Evolutionary conservation across 2,797 vertebrate genomes (phyloP), one percentile per base, ranked within the genome.

Genomic region (Lepus townsendii): DNA sequence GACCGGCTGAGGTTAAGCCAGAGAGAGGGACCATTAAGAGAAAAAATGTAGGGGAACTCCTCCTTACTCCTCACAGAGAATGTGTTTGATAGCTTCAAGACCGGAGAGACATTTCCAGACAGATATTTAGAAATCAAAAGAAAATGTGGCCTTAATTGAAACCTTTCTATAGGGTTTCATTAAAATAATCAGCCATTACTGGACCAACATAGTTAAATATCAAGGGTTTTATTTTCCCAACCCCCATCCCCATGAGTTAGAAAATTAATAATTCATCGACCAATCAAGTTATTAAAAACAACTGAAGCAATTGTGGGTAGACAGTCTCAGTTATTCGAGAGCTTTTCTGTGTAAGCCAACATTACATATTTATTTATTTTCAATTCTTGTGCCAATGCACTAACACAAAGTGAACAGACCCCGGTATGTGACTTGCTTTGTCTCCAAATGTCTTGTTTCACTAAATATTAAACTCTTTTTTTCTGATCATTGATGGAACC

Each of bases 1-100:
- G 97, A 76, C 76, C 68, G 88, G 17, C 47, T 84, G 54, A 93
- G 82, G 65, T 42, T 71, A 84, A 86, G 60, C 75, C 32, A 26
- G 20, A n/a, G 47, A 63, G 72, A 66, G 79, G 88, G 27, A 50
- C 73, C 52, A 38, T 91, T 5, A 71, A 95, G 91, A 62, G 93
- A 30, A 20, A 96, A 4, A 20, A 16, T 57, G 26, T 11, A 93
- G 79, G 88, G 27, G 63, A 95, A 26, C 47, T 78, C 68, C 82
- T 94, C 88, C 87, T 79, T 68, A 85, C 85, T 35, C 27, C 17
- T 32, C 32, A 75, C 60, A 57, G 90, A 76, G 35, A 73, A 42
- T 62, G 27, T 26, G 79, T 47, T 62, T 42, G 80, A 86, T 35
- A 76, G 1, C 79, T 94, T 71, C 72, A 17, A 83, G 94, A 30